Evolutionary conservation across 2,888 invertebrate species (phyloP).

Genomic region (Octonoba sinensis): DNA sequence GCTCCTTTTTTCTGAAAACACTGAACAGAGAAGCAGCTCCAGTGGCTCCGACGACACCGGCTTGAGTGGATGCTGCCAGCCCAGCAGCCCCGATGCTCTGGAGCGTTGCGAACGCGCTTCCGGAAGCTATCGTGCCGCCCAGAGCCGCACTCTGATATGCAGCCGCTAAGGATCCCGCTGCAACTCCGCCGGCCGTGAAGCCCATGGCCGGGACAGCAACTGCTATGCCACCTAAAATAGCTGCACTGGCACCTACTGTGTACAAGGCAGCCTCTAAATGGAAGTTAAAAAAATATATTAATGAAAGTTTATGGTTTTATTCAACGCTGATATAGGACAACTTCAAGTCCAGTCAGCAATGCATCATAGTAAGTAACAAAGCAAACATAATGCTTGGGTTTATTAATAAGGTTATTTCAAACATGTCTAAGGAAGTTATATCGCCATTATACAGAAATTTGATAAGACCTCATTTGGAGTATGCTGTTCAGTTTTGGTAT

Average conservation of each 20-base stretch:
- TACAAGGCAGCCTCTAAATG: not conserved
- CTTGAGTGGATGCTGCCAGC: conserved; percentile 9
- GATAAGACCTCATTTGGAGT: too few relatives aligned
- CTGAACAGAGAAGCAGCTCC: not conserved
- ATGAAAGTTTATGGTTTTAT: too few relatives aligned
- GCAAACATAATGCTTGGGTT: too few relatives aligned
- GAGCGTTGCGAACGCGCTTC: conserved; percentile 23
- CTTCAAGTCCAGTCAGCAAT: too few relatives aligned
- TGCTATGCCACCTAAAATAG: conserved; percentile 10
- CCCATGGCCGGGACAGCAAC: conserved; percentile 10
- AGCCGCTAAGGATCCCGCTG: conserved; percentile 20
- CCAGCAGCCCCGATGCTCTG: conserved; percentile 36
- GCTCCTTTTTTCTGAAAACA: not conserved
- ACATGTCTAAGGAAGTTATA: too few relatives aligned
- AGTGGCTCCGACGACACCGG: conserved; percentile 11
- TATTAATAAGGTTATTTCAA: too few relatives aligned
- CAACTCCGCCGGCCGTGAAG: conserved; percentile 16
- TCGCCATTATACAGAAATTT: too few relatives aligned
- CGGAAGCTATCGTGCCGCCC: conserved; percentile 28
- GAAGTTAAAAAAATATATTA: not conserved
- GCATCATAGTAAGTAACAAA: too few relatives aligned
- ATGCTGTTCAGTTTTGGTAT: too few relatives aligned
- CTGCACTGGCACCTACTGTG: not conserved
- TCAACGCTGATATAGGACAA: too few relatives aligned
- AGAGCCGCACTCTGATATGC: conserved; percentile 6